Percentiles rank a stretch among this genome's conserved stretches.
Conservation (phyloP, 2,113 vertebrate species). For the Chroicocephalus ridibundus region DNA sequence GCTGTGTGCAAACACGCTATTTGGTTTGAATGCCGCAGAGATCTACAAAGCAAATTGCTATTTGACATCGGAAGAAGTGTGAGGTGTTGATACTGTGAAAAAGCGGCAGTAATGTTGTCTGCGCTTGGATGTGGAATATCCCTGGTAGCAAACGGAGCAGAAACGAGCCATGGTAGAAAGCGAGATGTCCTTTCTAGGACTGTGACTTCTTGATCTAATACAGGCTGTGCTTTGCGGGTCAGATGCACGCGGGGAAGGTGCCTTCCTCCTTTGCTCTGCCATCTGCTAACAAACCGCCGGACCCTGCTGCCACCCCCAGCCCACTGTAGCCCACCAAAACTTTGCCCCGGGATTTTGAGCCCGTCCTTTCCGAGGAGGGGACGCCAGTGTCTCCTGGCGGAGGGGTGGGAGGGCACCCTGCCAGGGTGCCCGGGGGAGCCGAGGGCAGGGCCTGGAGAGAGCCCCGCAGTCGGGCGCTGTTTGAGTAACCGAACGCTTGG, state of each 20-base stretch:
- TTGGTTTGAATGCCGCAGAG: neutral
- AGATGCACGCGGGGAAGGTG: neutral
- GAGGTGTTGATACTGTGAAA: neutral
- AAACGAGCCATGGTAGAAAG: neutral
- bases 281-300: fast-evolving
- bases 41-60: neutral
- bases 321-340: neutral
- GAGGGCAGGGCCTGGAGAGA: fast-evolving
- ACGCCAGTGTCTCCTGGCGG: neutral
- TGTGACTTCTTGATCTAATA: neutral
- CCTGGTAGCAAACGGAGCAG: neutral
- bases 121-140: neutral
- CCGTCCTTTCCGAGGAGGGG: neutral
- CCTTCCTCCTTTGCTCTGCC: neutral
- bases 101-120: neutral
- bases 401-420: neutral
- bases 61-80: neutral
- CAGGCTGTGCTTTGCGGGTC: neutral
- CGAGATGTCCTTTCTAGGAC: neutral
- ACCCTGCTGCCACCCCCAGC: fast-evolving
- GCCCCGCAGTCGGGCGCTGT: fast-evolving
- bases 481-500: fast-evolving
- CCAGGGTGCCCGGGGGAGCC: neutral
- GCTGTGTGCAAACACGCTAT: neutral
- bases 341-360: neutral